Conservation (phyloP, 2,797 vertebrate genomes). For the Rhabdomys pumilio region DNA sequence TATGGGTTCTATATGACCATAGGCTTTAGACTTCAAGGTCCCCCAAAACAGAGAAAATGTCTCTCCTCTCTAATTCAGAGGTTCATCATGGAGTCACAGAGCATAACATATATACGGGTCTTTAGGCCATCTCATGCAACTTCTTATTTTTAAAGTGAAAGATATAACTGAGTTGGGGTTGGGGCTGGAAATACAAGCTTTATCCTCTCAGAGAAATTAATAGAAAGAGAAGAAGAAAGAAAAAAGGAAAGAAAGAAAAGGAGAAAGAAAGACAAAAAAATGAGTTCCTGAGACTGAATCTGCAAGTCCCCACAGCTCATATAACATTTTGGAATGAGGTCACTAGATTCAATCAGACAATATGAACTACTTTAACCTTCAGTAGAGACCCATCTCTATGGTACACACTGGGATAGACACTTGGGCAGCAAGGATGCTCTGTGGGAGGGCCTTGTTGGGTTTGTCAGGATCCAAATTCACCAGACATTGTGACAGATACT, state of each 20-base stretch:
- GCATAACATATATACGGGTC: too few relatives aligned
- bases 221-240: neutral
- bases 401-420: neutral
- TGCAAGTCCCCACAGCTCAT: neutral
- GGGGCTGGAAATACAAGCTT: neutral
- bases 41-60: neutral
- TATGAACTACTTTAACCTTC: neutral
- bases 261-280: neutral
- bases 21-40: neutral
- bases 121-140: neutral
- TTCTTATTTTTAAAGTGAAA: conserved; percentile 26
- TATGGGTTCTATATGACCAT: accelerated
- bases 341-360: neutral
- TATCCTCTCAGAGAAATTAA: neutral
- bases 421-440: neutral
- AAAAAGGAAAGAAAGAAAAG: too few relatives aligned
- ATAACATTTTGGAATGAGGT: neutral
- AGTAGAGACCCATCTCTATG: neutral
- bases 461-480: neutral
- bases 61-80: neutral
- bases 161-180: neutral
- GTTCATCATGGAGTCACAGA: neutral
- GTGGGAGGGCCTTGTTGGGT: accelerated
- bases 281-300: conserved; percentile 18
- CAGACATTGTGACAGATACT: neutral